These are phyloP conservation scores for Dryas iulia DNA, from an alignment of 1,140 invertebrate species.

Conservation along the genomic window DNA sequence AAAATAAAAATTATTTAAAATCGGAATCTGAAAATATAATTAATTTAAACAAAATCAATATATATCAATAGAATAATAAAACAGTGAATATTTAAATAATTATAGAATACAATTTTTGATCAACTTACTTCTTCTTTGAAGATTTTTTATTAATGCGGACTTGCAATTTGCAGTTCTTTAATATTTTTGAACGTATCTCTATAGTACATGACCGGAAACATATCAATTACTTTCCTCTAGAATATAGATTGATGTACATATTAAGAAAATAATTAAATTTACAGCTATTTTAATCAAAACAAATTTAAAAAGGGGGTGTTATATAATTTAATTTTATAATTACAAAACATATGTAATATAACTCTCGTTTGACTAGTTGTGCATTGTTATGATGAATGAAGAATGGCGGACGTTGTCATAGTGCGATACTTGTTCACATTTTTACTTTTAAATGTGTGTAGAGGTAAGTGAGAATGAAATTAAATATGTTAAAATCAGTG, in stretches of 20 bases:
- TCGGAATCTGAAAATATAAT: too few relatives aligned
- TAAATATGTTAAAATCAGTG: slow-evolving; percentile 14
- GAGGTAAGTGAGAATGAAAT: slow-evolving; percentile 55
- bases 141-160: too few relatives aligned
- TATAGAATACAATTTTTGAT: too few relatives aligned
- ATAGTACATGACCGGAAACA: background rate
- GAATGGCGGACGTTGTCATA: slow-evolving; percentile 79
- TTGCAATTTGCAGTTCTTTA: too few relatives aligned
- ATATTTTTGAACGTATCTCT: background rate
- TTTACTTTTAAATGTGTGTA: slow-evolving; percentile 72
- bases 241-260: background rate
- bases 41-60: too few relatives aligned
- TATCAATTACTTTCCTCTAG: background rate
- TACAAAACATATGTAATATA: background rate
- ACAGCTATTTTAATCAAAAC: background rate
- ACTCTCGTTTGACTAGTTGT: slow-evolving; percentile 22
- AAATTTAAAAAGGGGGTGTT: background rate
- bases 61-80: too few relatives aligned
- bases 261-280: background rate
- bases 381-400: slow-evolving; percentile 78
- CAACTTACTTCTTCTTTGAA: too few relatives aligned
- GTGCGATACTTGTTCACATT: slow-evolving; percentile 75
- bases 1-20: too few relatives aligned
- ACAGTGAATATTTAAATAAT: too few relatives aligned
- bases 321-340: background rate